These are phyloP conservation scores for Leptinotarsa texana DNA, from an alignment of 1,140 invertebrate species.

Conservation along the genomic window DNA sequence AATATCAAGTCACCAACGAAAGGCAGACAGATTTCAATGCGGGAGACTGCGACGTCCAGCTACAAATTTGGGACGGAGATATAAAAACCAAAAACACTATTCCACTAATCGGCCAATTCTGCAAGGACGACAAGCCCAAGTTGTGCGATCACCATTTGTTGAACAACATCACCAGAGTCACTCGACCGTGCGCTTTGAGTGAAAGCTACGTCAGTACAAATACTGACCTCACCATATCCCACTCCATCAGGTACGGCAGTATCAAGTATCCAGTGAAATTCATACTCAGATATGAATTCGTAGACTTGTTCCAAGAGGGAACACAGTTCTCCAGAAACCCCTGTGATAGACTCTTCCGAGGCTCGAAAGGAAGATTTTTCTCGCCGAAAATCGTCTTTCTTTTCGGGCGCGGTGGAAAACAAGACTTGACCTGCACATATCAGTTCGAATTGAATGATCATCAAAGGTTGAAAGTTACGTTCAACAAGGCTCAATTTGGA, in stretches of 20 bases:
- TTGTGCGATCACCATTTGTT: conserved; percentile 76
- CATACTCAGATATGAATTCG: conserved; percentile 79
- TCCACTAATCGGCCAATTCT: conserved; percentile 72
- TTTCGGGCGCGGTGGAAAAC: conserved; percentile 76
- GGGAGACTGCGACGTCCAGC: conserved; percentile 72
- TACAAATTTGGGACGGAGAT: conserved; percentile 75
- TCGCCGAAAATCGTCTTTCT: conserved; percentile 81
- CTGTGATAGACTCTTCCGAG: conserved; percentile 66
- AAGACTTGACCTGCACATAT: conserved; percentile 74
- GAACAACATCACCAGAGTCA: conserved; percentile 72
- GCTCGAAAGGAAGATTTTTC: conserved; percentile 65
- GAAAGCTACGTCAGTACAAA: conserved; percentile 79
- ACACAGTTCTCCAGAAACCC: conserved; percentile 62
- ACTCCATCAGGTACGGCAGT: conserved; percentile 75
- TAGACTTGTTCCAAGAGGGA: conserved; percentile 66
- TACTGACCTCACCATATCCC: conserved; percentile 71
- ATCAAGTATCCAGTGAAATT: conserved; percentile 78
- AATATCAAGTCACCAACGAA: conserved; percentile 75
- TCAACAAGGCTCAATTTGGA: conserved; percentile 68
- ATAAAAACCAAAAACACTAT: conserved; percentile 57
- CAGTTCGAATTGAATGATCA: conserved; percentile 72
- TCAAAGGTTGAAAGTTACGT: conserved; percentile 68
- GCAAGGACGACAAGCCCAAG: conserved; percentile 73
- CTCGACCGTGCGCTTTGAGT: conserved; percentile 71
- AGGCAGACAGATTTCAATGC: conserved; percentile 65